These are phyloP conservation scores for Callyntrura sp. DNA, from an alignment of 2,888 invertebrate species.

Conservation along the genomic window DNA sequence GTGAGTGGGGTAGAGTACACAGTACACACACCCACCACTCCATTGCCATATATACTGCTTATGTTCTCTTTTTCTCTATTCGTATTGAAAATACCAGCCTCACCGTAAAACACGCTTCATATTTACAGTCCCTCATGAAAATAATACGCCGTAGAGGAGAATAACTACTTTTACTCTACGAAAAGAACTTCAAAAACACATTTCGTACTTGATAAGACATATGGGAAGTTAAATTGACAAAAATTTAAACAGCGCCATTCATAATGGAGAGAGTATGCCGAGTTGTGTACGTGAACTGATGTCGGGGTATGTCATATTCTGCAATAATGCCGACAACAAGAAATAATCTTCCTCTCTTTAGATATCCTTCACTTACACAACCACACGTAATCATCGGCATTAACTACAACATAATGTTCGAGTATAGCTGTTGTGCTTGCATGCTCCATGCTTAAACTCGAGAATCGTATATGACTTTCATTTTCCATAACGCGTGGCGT, in stretches of 20 bases:
- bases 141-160: no score
- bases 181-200: no score
- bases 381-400: not conserved
- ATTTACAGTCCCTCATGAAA: not conserved
- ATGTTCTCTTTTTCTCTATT: no score
- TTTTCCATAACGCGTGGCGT: not conserved
- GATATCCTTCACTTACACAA: not conserved
- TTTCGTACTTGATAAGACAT: no score
- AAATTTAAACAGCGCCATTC: no score
- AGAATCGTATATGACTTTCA: no score
- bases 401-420: not conserved
- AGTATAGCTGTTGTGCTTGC: not conserved
- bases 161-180: no score
- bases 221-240: no score
- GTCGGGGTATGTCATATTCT: not conserved
- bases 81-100: no score
- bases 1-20: no score
- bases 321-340: not conserved
- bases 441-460: not conserved
- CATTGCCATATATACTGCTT: no score
- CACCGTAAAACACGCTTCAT: not conserved
- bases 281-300: not conserved
- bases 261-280: not conserved
- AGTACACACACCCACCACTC: no score
- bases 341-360: not conserved